Evolutionary conservation across 2,888 invertebrate genomes (phyloP).

Genomic region (Lepetodrilus schrolli): DNA sequence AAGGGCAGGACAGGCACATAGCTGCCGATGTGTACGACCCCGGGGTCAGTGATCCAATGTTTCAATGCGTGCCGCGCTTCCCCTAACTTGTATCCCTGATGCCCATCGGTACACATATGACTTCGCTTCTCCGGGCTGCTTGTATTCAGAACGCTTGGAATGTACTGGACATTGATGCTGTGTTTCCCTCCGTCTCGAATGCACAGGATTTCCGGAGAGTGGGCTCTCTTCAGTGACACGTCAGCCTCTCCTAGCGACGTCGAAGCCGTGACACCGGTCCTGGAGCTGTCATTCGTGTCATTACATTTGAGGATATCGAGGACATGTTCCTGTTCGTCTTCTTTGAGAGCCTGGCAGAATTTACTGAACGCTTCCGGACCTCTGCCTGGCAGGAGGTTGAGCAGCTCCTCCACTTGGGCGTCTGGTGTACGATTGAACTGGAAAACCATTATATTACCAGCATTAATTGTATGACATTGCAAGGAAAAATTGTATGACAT

Average conservation of each 20-base stretch:
- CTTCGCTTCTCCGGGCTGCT: neutral
- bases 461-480: too few relatives aligned
- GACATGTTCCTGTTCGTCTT: constrained; percentile 58
- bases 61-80: neutral
- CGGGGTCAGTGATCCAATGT: constrained; percentile 22
- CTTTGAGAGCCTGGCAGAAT: constrained; percentile 65
- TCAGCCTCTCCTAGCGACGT: neutral
- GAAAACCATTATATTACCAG: too few relatives aligned
- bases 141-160: neutral
- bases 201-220: neutral
- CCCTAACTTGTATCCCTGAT: neutral
- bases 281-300: neutral
- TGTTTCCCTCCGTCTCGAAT: constrained; percentile 13
- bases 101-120: neutral
- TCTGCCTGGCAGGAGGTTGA: constrained; percentile 54
- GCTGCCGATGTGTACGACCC: neutral
- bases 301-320: constrained; percentile 52
- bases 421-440: constrained; percentile 54
- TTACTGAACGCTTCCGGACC: constrained; percentile 58
- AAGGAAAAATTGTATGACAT: too few relatives aligned
- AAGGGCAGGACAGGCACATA: neutral
- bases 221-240: neutral
- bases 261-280: neutral
- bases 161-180: constrained; percentile 11
- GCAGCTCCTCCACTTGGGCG: constrained; percentile 60